phyloP scores from a whole-genome alignment of 2,113 vertebrate species.

The human (Homo sapiens) region DNA sequence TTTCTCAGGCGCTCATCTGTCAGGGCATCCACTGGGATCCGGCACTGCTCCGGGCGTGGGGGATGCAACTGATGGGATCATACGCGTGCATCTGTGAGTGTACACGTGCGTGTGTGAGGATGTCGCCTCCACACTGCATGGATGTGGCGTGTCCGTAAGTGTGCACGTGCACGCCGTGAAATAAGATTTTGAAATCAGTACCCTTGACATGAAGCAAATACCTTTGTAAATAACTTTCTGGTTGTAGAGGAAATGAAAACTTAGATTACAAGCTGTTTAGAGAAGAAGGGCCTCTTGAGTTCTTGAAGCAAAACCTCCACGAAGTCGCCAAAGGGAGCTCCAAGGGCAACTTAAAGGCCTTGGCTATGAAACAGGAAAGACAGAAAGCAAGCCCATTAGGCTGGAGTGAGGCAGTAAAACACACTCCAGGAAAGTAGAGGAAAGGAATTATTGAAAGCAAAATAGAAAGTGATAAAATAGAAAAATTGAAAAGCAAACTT shows the following conservation, averaged over 20 bases:
- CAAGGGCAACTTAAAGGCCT: neutral
- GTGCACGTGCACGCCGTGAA: no score
- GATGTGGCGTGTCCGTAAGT: neutral
- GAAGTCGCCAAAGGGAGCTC: no score
- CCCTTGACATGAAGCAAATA: no score
- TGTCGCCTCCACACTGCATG: no score
- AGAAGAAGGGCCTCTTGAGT: neutral
- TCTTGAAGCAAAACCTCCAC: neutral
- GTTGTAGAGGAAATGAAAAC: neutral
- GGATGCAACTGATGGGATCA: rapidly evolving
- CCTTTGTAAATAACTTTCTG: neutral
- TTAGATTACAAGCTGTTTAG: no score
- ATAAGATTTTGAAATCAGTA: no score
- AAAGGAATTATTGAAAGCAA: no score
- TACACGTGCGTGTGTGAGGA: rapidly evolving
- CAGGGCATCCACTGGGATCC: rapidly evolving
- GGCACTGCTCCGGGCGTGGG: rapidly evolving
- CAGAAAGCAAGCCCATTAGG: neutral
- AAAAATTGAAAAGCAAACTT: neutral
- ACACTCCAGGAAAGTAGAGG: no score
- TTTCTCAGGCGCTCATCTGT: rapidly evolving
- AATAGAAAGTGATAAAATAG: neutral
- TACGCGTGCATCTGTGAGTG: no score
- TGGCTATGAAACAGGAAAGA: neutral
- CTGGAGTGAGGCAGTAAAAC: neutral